Conservation (phyloP, 2,888 invertebrate species). For the Cephus nigrinus region DNA sequence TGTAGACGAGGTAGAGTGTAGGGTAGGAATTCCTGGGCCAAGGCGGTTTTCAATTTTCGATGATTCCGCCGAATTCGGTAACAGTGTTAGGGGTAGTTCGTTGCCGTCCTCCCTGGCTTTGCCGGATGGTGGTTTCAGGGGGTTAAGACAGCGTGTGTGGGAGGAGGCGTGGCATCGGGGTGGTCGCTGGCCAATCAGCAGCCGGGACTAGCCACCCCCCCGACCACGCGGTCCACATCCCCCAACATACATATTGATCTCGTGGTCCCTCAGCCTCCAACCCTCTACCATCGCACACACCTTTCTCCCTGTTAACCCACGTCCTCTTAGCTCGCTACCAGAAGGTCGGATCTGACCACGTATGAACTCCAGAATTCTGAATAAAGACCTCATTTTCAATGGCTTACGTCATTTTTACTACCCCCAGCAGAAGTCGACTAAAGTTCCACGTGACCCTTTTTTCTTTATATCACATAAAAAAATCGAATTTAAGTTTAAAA, state of each 20-base stretch:
- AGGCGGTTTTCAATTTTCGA: conserved; percentile 64
- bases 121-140: conserved; percentile 47
- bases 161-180: conserved; percentile 64
- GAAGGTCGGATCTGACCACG: conserved; percentile 48
- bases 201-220: conserved; percentile 64
- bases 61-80: conserved; percentile 64
- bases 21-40: conserved; percentile 23
- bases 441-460: neutral
- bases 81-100: conserved; percentile 48
- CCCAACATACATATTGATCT: conserved; percentile 67
- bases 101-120: conserved; percentile 36
- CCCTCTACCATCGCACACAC: conserved; percentile 29
- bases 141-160: conserved; percentile 66
- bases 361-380: conserved; percentile 1
- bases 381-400: neutral
- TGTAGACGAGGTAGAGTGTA: neutral
- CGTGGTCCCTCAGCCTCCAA: conserved; percentile 57
- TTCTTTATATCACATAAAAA: neutral
- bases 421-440: neutral
- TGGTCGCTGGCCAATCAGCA: conserved; percentile 65
- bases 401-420: neutral
- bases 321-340: conserved; percentile 25
- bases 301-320: conserved; percentile 16
- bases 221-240: conserved; percentile 63
- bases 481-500: neutral